Base-by-base conservation (phyloP, 2,888 invertebrate genomes). In the Piscicola geometra region DNA sequence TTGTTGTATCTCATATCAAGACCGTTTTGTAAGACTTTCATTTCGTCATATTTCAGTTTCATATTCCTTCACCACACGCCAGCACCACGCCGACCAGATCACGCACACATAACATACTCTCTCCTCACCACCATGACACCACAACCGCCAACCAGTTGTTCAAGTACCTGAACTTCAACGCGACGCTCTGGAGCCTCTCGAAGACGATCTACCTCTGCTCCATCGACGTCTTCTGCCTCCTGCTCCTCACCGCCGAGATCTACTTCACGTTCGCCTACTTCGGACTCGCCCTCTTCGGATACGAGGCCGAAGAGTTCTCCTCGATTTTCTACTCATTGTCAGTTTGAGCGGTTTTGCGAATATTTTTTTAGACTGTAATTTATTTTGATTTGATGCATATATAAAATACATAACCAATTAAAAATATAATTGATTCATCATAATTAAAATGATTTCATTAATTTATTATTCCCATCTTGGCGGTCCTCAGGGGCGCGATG, bases 181-280 rank as follows among this genome's bases (percentile, higher is more conserved):
- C 73, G 1, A 73, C 73, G 2, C 41, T 73, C 32, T 73, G 73
- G 73, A 73, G 73, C 41, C 36, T 73, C 33, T 73, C 73, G 35
- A 73, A 73, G 36, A 73, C 73, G 32, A 36, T 73, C 28, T 73
- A 73, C 73, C 36, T 73, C 64, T 73, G 73, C n/a, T 64, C 73
- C 18, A n/a, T n/a, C 5, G 73, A 73, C 28, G 32, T 73, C 9
- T 35, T 56, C 28, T 47, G 64, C 52, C 73, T 73, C 0, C 28
- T 73, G n/a, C 21, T 73, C 3, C 36, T 67, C 28, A 32, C 30
- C 1, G 64, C 56, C 12, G 73, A 56, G n/a, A 33, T 73, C 18
- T 73, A 73, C 41, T 12, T 73, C 1, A 64, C 73, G 1, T 73
- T 73, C 28, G 60, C 64, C 28, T 15, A 60, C 15, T n/a, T 56